Base-by-base conservation (phyloP, 2,888 invertebrate genomes). In the Agrotis puta region DNA sequence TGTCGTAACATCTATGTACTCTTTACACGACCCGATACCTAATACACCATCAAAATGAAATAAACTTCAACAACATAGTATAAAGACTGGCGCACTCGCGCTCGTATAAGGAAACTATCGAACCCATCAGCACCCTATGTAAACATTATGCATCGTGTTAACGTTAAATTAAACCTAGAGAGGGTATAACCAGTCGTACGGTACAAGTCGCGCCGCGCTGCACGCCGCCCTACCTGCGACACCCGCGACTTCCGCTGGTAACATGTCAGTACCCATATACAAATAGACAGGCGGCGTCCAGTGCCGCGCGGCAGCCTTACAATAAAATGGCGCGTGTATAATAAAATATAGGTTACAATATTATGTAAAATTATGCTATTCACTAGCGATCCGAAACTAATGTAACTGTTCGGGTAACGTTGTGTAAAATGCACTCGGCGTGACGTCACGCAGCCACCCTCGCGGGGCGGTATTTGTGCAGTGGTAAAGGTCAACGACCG, bases 351-450 rank as follows among this genome's bases (percentile, higher is more conserved):
- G 77, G 85, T 84, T 85, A 88, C 79, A 85, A 83, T 86, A 89
- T 89, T 78, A 85, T 91, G 91, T 92, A 91, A 92, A 90, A 92
- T 91, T 91, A 93, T 91, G 92, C 90, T 93, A 92, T 91, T 87
- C 90, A 90, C 94, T 93, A 94, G 94, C 94, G 93, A 92, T 92
- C 91, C 93, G 91, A 93, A 92, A 91, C 92, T 93, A 89, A 90
- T 90, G 92, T 91, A 92, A 92, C 92, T 89, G 91, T 89, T 91
- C 92, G 93, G 94, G 94, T 94, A 93, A 94, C 94, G 88, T 91
- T 90, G 82, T 90, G 89, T 90, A 87, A 90, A 90, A 89, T 90
- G 91, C 91, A 87, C 33, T n/a, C 86, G 88, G 87, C 83, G 87
- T 88, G 89, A 87, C 90, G 85, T 78, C 80, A 77, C 66, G 82